Conservation (phyloP, 2,888 invertebrate genomes). For the Chrysodeixis includens region DNA sequence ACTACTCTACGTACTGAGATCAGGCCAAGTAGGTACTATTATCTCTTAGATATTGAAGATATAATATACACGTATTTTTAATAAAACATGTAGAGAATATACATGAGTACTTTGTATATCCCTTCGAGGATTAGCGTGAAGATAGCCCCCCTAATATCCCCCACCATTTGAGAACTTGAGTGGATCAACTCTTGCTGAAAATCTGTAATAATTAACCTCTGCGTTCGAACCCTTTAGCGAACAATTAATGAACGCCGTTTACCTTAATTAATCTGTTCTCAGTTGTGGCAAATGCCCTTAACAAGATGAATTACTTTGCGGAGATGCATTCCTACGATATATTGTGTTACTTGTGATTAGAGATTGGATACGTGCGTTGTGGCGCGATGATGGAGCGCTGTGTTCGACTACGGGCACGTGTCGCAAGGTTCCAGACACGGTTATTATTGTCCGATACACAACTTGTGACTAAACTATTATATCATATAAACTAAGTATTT, state of each 20-base stretch:
- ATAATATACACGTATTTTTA: neutral
- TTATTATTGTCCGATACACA: neutral
- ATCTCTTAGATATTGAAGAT: neutral
- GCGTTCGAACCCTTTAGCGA: constrained; percentile 61
- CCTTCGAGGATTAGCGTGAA: constrained; percentile 5
- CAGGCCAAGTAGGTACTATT: neutral
- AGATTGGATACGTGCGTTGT: constrained; percentile 26
- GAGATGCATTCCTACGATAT: constrained; percentile 47
- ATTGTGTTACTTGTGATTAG: constrained; percentile 50
- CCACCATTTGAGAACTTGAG: constrained; percentile 47
- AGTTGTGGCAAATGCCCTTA: constrained; percentile 43
- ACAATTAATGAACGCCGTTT: constrained; percentile 69
- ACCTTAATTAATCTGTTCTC: constrained; percentile 62
- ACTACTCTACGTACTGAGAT: neutral
- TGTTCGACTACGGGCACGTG: constrained; percentile 13
- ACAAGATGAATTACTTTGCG: constrained; percentile 48
- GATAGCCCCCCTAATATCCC: constrained; percentile 33
- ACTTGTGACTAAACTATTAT: no score
- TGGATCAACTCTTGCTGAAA: constrained; percentile 58
- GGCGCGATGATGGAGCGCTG: constrained; percentile 23
- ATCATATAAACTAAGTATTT: neutral
- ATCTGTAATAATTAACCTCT: constrained; percentile 66
- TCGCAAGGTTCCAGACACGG: neutral
- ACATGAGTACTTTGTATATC: constrained; percentile 7
- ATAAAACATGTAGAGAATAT: neutral